These are phyloP conservation scores for Brachyhypopomus occidentalis DNA, from an alignment of 2,113 vertebrate species.

Conservation along the genomic window DNA sequence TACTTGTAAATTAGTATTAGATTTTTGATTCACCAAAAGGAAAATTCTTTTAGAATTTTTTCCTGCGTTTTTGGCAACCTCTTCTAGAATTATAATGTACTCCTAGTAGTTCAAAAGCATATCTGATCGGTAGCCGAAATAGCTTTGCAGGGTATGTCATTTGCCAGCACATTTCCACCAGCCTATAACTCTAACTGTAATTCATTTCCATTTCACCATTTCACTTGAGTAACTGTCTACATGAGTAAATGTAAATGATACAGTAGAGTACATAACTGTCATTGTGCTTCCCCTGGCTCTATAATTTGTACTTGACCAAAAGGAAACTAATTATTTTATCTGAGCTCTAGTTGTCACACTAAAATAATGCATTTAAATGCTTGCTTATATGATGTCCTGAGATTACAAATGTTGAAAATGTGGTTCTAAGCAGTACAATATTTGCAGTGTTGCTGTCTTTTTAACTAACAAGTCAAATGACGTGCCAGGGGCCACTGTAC, in stretches of 20 bases:
- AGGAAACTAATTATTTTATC: no score
- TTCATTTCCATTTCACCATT: neutral
- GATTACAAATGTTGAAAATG: no score
- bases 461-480: neutral
- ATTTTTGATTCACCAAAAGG: no score
- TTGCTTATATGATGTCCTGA: no score
- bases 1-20: no score
- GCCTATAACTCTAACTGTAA: neutral
- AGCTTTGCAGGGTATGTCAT: no score
- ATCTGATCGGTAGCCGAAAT: neutral
- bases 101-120: neutral
- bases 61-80: neutral
- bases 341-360: no score
- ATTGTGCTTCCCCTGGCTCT: no score
- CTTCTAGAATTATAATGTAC: neutral
- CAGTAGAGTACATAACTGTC: no score
- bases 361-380: no score
- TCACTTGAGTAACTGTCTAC: neutral
- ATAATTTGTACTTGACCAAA: no score
- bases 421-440: neutral
- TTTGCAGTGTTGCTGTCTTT: neutral
- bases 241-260: neutral
- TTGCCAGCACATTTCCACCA: neutral
- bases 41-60: neutral
- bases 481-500: neutral